These are phyloP conservation scores for Ovibos moschatus DNA, from an alignment of 2,113 vertebrate genomes.

Conservation along the genomic window DNA sequence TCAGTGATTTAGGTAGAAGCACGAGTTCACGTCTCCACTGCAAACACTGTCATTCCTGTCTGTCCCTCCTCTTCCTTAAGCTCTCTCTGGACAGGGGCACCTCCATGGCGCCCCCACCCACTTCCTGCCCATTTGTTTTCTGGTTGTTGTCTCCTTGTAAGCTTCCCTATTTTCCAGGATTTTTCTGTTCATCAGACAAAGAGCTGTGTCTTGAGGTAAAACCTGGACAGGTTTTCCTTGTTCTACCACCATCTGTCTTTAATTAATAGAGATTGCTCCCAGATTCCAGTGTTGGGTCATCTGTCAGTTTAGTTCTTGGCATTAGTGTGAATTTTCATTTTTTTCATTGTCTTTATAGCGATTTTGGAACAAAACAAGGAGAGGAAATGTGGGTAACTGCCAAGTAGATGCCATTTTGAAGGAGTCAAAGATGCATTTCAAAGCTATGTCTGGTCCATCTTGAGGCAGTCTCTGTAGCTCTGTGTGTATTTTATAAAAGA, in stretches of 20 bases:
- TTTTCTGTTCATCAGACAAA: conserved; percentile 44
- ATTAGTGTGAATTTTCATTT: conserved; percentile 42
- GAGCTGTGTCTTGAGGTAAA: conserved; percentile 48
- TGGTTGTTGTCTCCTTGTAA: neutral
- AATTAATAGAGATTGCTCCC: conserved; percentile 71
- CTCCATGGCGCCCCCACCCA: accelerated
- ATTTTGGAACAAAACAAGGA: conserved; percentile 45
- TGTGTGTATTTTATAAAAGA: neutral
- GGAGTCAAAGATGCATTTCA: neutral
- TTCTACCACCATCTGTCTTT: conserved; percentile 61
- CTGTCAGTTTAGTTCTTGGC: conserved; percentile 62
- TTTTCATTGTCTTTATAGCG: conserved; percentile 51
- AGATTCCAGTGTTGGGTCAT: conserved; percentile 62
- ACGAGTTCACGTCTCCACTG: neutral
- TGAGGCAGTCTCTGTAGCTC: neutral
- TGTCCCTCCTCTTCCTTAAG: neutral
- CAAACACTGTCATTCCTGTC: neutral
- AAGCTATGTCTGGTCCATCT: neutral
- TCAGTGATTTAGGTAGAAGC: neutral
- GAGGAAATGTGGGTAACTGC: neutral
- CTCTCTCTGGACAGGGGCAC: neutral
- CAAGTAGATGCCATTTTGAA: conserved; percentile 45
- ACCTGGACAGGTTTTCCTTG: conserved; percentile 46
- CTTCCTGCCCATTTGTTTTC: neutral
- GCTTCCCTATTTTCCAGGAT: neutral